Evolutionary conservation across 1,140 invertebrate genomes (phyloP).

Genomic region (Sogatella furcifera): DNA sequence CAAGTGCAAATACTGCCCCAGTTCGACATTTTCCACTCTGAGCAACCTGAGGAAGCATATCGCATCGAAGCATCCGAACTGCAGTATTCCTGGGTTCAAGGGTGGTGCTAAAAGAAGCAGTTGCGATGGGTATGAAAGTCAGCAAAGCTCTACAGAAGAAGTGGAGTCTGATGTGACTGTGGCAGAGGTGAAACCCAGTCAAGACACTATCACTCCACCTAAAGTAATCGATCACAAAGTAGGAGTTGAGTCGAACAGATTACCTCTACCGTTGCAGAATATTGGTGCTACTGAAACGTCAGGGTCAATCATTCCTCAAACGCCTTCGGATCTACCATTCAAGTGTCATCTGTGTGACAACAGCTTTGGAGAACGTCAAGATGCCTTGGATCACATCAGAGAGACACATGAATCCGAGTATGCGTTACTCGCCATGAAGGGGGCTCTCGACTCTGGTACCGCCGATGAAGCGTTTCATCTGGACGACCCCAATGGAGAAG

Average conservation of each 20-base stretch:
- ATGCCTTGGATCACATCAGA: constrained; percentile 71
- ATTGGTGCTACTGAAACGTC: no score
- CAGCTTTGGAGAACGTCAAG: constrained; percentile 64
- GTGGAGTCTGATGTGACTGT: constrained; percentile 11
- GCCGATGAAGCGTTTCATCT: constrained; percentile 33
- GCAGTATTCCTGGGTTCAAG: not conserved
- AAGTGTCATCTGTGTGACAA: constrained; percentile 88
- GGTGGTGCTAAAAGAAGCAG: constrained; percentile 5
- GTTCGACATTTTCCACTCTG: constrained; percentile 72
- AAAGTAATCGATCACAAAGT: no score
- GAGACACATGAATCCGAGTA: constrained; percentile 58
- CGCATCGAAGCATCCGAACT: constrained; percentile 48
- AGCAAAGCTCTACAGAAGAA: constrained; percentile 31
- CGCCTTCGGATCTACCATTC: constrained; percentile 58
- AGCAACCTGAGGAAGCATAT: constrained; percentile 70
- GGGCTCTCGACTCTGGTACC: constrained; percentile 55
- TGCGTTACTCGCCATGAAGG: constrained; percentile 63
- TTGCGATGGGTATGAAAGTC: constrained; percentile 31
- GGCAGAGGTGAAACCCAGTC: no score
- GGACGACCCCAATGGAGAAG: constrained; percentile 38
- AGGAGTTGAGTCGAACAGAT: no score
- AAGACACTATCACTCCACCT: no score
- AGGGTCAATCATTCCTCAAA: not conserved
- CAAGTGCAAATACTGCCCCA: constrained; percentile 74
- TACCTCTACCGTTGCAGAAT: no score